Conservation (phyloP, 2,888 invertebrate genomes). For the Dryococelus australis region DNA sequence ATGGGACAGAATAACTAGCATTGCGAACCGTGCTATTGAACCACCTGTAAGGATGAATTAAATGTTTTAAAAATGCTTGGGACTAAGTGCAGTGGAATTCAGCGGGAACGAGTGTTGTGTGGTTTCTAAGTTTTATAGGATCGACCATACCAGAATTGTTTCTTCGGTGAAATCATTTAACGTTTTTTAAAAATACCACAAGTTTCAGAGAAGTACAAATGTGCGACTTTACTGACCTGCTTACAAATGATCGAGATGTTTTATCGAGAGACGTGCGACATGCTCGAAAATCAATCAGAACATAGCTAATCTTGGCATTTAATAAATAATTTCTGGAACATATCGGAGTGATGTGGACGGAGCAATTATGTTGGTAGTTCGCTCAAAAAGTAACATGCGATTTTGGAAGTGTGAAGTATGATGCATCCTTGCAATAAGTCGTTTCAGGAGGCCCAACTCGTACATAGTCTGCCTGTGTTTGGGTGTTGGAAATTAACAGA, state of each 20-base stretch:
- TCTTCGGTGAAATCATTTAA: not conserved
- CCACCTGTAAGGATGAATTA: not conserved
- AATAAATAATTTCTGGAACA: not conserved
- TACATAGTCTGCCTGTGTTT: not conserved
- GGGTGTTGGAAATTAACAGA: not conserved
- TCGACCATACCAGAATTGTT: not conserved
- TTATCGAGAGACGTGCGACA: not conserved
- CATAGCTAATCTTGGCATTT: not conserved
- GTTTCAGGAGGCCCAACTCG: not conserved
- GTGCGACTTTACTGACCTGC: not conserved
- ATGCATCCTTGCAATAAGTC: not conserved
- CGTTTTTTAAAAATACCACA: not conserved
- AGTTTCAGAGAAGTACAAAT: conserved; percentile 1
- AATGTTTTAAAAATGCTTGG: not conserved
- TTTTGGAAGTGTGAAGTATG: not conserved
- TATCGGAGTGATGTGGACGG: not conserved
- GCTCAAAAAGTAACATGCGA: not conserved
- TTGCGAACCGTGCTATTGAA: not conserved
- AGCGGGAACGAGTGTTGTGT: not conserved
- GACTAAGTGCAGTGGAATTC: not conserved
- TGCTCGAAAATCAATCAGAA: not conserved
- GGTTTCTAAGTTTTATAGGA: not conserved
- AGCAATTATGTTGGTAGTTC: not conserved
- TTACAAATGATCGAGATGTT: not conserved
- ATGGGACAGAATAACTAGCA: conserved; percentile 58